phyloP scores from a whole-genome alignment of 1,140 invertebrate genomes.

The Danaus melanippus region DNA sequence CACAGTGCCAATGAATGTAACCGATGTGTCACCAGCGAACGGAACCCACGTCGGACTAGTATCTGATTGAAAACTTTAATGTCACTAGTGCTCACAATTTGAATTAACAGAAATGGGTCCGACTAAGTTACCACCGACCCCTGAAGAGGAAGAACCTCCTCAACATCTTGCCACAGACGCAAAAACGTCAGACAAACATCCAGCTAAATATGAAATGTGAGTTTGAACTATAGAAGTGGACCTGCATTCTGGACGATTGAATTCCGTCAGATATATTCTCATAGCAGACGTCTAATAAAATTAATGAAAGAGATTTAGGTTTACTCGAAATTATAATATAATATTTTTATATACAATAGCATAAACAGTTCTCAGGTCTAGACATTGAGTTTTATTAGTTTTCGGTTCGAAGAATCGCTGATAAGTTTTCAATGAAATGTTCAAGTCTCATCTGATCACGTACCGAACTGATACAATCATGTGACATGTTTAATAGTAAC shows the following conservation, averaged over 20 bases:
- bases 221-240: slow-evolving; percentile 1
- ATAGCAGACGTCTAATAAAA: too few relatives aligned
- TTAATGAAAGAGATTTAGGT: too few relatives aligned
- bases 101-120: slow-evolving; percentile 43
- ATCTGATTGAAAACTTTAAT: slow-evolving; percentile 26
- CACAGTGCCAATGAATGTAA: slow-evolving; percentile 28
- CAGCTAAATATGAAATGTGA: slow-evolving; percentile 32
- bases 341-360: too few relatives aligned
- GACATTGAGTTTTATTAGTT: too few relatives aligned
- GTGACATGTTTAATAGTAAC: slow-evolving; percentile 12
- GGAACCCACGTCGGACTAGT: slow-evolving; percentile 45
- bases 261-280: neutral
- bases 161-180: slow-evolving; percentile 28
- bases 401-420: too few relatives aligned
- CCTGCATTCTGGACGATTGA: neutral
- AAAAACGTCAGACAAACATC: slow-evolving; percentile 32
- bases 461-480: slow-evolving; percentile 1
- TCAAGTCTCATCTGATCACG: too few relatives aligned
- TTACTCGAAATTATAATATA: too few relatives aligned
- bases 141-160: slow-evolving; percentile 52
- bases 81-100: slow-evolving; percentile 14
- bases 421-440: too few relatives aligned
- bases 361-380: too few relatives aligned
- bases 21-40: slow-evolving; percentile 28
- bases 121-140: slow-evolving; percentile 54